Evolutionary conservation across 1,140 invertebrate species (phyloP).

Genomic region (Cherax quadricarinatus): DNA sequence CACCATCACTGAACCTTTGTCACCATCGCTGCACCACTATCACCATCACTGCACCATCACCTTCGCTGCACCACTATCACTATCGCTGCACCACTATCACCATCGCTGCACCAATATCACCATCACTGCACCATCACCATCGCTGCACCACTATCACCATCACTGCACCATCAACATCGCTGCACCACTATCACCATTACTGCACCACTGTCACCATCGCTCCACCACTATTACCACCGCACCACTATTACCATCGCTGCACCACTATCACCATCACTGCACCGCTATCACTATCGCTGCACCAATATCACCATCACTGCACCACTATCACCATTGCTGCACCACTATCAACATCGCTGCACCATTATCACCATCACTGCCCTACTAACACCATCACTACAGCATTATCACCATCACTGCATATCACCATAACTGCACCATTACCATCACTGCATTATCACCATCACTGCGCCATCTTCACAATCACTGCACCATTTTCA

Average conservation of each 20-base stretch:
- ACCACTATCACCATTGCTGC: not conserved
- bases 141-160: not conserved
- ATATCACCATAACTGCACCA: not conserved
- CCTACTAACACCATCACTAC: not conserved
- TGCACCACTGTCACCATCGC: too few species aligned
- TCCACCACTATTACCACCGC: too few species aligned
- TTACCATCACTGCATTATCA: not conserved
- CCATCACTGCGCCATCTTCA: not conserved
- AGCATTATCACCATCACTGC: not conserved
- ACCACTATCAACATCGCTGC: not conserved
- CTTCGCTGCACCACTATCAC: not conserved
- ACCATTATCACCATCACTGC: not conserved
- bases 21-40: not conserved
- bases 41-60: too few species aligned
- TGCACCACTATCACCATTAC: too few species aligned
- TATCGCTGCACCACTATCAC: not conserved
- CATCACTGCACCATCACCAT: not conserved
- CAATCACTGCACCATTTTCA: too few species aligned
- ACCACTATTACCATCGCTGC: too few species aligned
- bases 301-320: not conserved
- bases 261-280: not conserved
- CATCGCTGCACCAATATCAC: not conserved
- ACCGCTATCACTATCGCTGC: not conserved
- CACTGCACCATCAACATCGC: not conserved
- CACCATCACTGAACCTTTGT: too few species aligned